Evolutionary conservation across 1,140 invertebrate species (phyloP).

Genomic region (Laodelphax striatellus): DNA sequence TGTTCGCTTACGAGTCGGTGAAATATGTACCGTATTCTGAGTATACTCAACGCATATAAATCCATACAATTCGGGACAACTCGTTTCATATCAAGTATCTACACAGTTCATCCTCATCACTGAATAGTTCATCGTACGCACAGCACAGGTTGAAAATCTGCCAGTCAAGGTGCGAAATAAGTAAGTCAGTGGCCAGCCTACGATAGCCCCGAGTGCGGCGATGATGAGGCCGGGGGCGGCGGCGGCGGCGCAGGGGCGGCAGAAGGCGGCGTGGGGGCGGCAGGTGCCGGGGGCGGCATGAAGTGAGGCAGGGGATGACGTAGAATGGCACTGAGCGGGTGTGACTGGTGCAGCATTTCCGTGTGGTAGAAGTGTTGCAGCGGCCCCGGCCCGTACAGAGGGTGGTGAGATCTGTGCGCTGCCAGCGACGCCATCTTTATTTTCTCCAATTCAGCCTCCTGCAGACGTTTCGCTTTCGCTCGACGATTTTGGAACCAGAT

Average conservation of each 20-base stretch:
- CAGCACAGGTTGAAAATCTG: too few relatives aligned
- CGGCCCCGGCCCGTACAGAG: slow-evolving; percentile 33
- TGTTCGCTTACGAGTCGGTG: too few relatives aligned
- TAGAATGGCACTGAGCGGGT: slow-evolving; percentile 20
- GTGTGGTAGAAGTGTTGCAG: slow-evolving; percentile 24
- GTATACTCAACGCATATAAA: too few relatives aligned
- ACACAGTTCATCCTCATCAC: too few relatives aligned
- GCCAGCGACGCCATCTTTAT: slow-evolving; percentile 64
- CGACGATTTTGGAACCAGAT: slow-evolving; percentile 97
- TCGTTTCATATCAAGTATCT: too few relatives aligned
- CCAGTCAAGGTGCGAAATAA: too few relatives aligned
- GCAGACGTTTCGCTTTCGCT: slow-evolving; percentile 87
- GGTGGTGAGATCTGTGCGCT: slow-evolving; percentile 41
- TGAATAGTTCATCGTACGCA: too few relatives aligned
- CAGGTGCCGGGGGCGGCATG: slow-evolving; percentile 10
- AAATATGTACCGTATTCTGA: too few relatives aligned
- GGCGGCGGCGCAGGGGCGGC: slow-evolving; percentile 24
- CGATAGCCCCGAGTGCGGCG: slow-evolving; percentile 7
- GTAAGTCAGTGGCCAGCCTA: not conserved
- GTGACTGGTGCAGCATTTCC: slow-evolving; percentile 18
- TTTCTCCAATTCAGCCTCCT: slow-evolving; percentile 89
- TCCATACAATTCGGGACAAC: too few relatives aligned
- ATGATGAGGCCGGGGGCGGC: slow-evolving; percentile 9
- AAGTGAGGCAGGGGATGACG: slow-evolving; percentile 21
- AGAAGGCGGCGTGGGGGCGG: slow-evolving; percentile 19